Conservation (phyloP, 2,888 invertebrate genomes). For the Hydrotaea diabolus region DNA sequence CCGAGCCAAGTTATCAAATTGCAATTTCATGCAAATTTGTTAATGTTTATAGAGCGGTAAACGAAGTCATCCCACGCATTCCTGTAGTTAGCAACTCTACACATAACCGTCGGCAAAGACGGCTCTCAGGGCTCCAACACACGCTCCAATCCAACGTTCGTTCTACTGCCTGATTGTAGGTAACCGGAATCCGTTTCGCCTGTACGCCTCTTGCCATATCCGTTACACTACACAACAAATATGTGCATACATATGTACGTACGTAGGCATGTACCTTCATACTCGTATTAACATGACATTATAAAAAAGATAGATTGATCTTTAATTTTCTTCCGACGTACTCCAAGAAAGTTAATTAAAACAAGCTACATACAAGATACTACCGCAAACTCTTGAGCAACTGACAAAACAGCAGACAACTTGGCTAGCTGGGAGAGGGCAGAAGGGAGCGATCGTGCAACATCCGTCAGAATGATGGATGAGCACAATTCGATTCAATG, state of each 20-base stretch:
- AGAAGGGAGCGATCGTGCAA: conserved; percentile 58
- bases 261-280: too few relatives aligned
- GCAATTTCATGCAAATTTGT: conserved; percentile 67
- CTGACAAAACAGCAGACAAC: conserved; percentile 39
- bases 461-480: conserved; percentile 79
- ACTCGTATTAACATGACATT: conserved; percentile 29
- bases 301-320: conserved; percentile 56
- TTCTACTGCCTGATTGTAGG: neutral
- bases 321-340: conserved; percentile 50
- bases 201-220: conserved; percentile 12
- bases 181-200: conserved; percentile 23
- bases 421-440: conserved; percentile 36
- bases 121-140: conserved; percentile 11
- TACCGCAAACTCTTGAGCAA: conserved; percentile 22
- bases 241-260: neutral
- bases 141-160: conserved; percentile 19
- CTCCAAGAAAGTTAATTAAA: conserved; percentile 64
- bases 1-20: conserved; percentile 54
- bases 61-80: conserved; percentile 51
- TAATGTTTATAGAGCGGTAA: conserved; percentile 47
- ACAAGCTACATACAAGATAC: conserved; percentile 53
- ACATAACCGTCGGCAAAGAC: neutral
- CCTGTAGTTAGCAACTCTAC: neutral
- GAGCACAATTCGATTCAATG: conserved; percentile 60
- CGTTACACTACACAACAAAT: conserved; percentile 2